Conservation (phyloP, 2,113 vertebrate genomes). For the Noctilio leporinus region DNA sequence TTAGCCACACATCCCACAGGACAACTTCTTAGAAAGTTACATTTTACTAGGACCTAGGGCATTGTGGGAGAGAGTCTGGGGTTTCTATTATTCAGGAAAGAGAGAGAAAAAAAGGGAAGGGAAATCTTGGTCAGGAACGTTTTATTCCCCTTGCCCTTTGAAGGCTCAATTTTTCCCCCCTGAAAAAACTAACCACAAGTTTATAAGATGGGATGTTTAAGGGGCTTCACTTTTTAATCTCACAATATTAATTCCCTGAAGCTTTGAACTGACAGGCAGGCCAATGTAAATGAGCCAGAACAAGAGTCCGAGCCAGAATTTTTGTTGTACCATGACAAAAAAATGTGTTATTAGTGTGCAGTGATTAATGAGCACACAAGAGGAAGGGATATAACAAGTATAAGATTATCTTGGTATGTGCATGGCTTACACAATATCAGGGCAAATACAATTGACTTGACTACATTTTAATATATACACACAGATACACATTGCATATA, state of each 20-base stretch:
- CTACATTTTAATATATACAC: neutral
- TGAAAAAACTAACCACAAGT: conserved; percentile 69
- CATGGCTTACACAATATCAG: conserved; percentile 61
- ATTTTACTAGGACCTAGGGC: rapidly evolving
- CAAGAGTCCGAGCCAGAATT: conserved; percentile 74
- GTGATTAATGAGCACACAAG: conserved; percentile 78
- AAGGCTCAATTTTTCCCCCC: conserved; percentile 60
- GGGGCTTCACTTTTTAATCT: conserved; percentile 69
- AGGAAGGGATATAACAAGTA: conserved; percentile 74
- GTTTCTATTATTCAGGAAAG: neutral
- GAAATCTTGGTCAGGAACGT: conserved; percentile 58
- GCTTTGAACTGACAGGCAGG: conserved; percentile 78
- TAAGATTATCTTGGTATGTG: conserved; percentile 71
- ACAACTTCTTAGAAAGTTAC: neutral
- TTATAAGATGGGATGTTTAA: conserved; percentile 74
- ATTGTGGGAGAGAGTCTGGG: neutral
- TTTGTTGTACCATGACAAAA: conserved; percentile 73
- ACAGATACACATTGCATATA: neutral
- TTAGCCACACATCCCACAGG: neutral
- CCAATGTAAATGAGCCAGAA: conserved; percentile 78
- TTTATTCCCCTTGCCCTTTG: conserved; percentile 68
- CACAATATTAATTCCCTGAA: conserved; percentile 74
- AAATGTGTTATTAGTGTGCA: conserved; percentile 76
- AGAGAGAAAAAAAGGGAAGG: conserved; percentile 35
- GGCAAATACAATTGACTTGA: conserved; percentile 1